These are phyloP conservation scores for Opisthocomus hoazin DNA, from an alignment of 2,113 vertebrate species.

Conservation along the genomic window DNA sequence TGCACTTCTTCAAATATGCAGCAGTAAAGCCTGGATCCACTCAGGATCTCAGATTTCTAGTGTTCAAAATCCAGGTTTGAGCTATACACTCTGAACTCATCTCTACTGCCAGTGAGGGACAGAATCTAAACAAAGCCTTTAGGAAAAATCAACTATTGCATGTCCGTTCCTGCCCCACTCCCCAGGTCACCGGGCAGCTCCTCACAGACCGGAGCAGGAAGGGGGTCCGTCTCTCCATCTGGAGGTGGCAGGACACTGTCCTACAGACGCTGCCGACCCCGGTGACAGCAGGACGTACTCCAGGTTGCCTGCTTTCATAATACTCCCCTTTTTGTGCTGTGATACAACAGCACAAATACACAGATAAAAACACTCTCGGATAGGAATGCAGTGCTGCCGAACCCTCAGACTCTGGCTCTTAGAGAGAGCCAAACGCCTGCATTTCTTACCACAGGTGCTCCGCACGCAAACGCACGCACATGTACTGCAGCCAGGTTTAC, in stretches of 20 bases:
- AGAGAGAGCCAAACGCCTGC: neutral
- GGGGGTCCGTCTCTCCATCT: neutral
- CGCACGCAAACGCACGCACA: rapidly evolving
- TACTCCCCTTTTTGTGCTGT: neutral
- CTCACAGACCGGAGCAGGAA: neutral
- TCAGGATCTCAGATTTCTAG: neutral
- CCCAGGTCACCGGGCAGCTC: neutral
- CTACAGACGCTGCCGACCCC: neutral
- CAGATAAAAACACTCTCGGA: neutral
- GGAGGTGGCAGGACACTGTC: neutral
- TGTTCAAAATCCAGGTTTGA: neutral
- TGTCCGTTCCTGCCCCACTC: neutral
- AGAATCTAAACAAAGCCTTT: neutral
- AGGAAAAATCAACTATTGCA: neutral
- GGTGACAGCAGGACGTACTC: neutral
- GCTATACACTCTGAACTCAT: neutral
- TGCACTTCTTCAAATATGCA: neutral
- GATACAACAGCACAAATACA: neutral
- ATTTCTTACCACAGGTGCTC: neutral
- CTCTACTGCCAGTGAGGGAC: neutral
- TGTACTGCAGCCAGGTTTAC: neutral
- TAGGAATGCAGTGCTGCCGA: neutral
- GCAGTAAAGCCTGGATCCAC: neutral
- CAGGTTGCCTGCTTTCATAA: neutral
- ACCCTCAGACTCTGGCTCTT: neutral